Conservation (phyloP, 2,888 invertebrate species). For the Aquatica leii region DNA sequence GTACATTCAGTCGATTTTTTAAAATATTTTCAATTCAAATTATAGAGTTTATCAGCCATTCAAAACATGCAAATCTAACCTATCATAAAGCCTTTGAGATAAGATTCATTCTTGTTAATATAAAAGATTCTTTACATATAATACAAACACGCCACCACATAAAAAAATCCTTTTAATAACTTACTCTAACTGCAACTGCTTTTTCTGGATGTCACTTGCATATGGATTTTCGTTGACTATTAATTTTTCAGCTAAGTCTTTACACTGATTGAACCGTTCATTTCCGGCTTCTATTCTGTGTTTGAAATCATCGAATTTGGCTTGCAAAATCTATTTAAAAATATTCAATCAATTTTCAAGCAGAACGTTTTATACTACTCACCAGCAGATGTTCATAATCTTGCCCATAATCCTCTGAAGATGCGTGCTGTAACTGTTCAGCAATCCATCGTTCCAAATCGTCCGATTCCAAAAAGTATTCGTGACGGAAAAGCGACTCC, state of each 20-base stretch:
- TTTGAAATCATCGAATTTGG: constrained; percentile 93
- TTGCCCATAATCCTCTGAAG: constrained; percentile 92
- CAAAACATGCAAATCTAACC: no score
- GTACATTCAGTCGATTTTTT: no score
- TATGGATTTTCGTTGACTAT: constrained; percentile 87
- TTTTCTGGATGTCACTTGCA: constrained; percentile 82
- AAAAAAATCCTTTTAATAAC: no score
- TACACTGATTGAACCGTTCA: constrained; percentile 90
- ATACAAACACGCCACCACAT: no score
- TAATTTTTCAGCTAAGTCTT: constrained; percentile 88
- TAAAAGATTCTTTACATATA: no score
- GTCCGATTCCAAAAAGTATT: constrained; percentile 88
- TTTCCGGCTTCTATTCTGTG: constrained; percentile 89
- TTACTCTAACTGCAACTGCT: constrained; percentile 88
- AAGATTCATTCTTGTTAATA: no score
- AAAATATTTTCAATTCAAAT: no score
- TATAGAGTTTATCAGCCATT: no score
- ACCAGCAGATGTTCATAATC: constrained; percentile 91
- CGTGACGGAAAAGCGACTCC: constrained; percentile 88
- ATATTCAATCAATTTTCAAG: no score
- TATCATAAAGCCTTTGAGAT: no score
- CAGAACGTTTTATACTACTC: no score
- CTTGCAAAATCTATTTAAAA: constrained; percentile 84
- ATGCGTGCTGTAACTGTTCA: constrained; percentile 88
- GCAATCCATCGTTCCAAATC: constrained; percentile 93